Evolutionary conservation across 1,140 invertebrate genomes (phyloP), one percentile per base, ranked within the genome.

Genomic region (Cotesia typhae): DNA sequence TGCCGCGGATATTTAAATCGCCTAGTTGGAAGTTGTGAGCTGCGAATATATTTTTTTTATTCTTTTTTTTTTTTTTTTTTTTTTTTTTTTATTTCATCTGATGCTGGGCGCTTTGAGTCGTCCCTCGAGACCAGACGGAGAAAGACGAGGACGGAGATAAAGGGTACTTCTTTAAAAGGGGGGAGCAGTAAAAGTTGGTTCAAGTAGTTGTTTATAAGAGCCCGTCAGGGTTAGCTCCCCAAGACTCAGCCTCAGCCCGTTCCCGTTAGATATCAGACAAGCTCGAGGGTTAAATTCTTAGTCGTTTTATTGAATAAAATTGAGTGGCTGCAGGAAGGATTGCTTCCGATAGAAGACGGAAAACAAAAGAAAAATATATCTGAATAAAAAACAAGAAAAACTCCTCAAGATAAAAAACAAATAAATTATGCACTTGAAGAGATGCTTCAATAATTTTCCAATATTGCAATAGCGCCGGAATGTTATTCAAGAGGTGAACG

Each of bases 1-100:
- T 70, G 35, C 70, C 59, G 74, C 38, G 71, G 75, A 75, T 75
- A 76, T 78, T 80, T 77, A 68, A 78, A 79, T 75, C 70, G 70
- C 67, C 69, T 71, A 70, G 35, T 41, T 57, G 28, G 14, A 20
- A 41, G 57, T n/a, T 35, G 51, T 67, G 28, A 28, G 28, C 28
- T 28, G 28, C 71, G 41, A 47, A 47, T 10, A 47, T 6, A 4
- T 5, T 47, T 12, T 61, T 68, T 71, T 59, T 55, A 37, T 51
- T n/a, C 6, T 38, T 12, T 36, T 51, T 20, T 52, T 53, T n/a
- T n/a, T 38, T 12, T 36, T 51, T 20, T 52, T 53, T 63, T 70
- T 55, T 41, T 60, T 38, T 69, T 41, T 52, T 53, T 57, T 51
- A 35, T 28, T 28, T 3, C 28, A 28, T 28, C 59, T 59, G 55